Conservation (phyloP, 2,888 invertebrate genomes). For the Drosophila paucipuncta region DNA sequence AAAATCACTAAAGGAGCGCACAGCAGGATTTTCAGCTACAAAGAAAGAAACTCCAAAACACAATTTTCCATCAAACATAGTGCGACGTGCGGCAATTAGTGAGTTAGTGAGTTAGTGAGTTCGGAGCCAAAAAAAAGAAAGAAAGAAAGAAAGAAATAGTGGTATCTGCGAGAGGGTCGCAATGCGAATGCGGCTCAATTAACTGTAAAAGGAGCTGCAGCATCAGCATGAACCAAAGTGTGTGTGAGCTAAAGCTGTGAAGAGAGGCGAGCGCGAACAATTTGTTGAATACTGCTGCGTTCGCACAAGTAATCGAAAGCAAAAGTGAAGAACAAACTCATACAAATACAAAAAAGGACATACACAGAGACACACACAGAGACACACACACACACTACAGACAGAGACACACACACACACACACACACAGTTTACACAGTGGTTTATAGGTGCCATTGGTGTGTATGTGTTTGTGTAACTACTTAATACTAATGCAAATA, state of each 20-base stretch:
- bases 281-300: conserved; percentile 73
- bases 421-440: conserved; percentile 4
- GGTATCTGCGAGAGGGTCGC: conserved; percentile 36
- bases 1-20: conserved; percentile 51
- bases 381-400: conserved; percentile 4
- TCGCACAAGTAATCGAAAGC: conserved; percentile 50
- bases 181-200: conserved; percentile 65
- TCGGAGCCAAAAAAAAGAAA: conserved; percentile 2
- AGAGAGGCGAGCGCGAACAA: conserved; percentile 65
- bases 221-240: conserved; percentile 27
- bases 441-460: conserved; percentile 4
- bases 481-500: conserved; percentile 61
- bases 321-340: conserved; percentile 65
- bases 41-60: conserved; percentile 11
- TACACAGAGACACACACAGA: conserved; percentile 1
- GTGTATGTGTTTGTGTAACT: conserved; percentile 42
- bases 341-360: conserved; percentile 17
- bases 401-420: conserved; percentile 8
- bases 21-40: conserved; percentile 13
- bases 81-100: conserved; percentile 30
- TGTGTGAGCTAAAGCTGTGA: conserved; percentile 32
- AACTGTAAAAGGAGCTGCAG: conserved; percentile 60
- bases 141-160: neutral
- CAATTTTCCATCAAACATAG: conserved; percentile 24
- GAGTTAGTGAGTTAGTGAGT: conserved; percentile 30